phyloP scores from a whole-genome alignment of 2,797 vertebrate species.

The Pangasius krempfi region DNA sequence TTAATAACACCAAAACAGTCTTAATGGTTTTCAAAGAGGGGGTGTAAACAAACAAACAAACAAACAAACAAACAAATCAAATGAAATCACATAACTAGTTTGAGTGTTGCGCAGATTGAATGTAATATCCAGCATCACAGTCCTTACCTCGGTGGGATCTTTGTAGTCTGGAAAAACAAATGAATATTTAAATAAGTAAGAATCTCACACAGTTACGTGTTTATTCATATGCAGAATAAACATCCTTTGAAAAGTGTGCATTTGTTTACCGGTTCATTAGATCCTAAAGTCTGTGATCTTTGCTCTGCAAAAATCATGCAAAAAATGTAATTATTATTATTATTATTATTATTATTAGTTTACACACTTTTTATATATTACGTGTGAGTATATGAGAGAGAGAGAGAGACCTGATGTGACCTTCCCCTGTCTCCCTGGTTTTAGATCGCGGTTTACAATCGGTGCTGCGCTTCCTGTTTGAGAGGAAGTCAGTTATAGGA shows the following conservation, averaged over 20 bases:
- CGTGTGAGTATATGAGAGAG: neutral
- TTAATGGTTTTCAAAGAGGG: too few species aligned
- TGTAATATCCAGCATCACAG: neutral
- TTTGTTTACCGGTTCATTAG: constrained; percentile 59
- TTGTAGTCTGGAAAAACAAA: constrained; percentile 32
- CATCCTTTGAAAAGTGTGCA: neutral
- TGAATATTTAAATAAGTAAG: neutral
- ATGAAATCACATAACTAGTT: neutral
- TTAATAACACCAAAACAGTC: too few species aligned
- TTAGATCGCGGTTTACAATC: constrained; percentile 69
- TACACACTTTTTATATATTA: neutral
- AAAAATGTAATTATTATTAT: neutral
- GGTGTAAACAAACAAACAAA: too few species aligned
- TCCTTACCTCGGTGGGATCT: constrained; percentile 5
- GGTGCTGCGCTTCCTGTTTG: constrained; percentile 62
- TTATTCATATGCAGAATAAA: neutral
- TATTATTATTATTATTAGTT: neutral
- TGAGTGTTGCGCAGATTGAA: neutral
- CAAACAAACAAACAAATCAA: too few species aligned
- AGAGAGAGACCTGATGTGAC: constrained; percentile 56
- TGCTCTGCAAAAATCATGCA: constrained; percentile 20
- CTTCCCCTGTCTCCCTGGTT: constrained; percentile 67
- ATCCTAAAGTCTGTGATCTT: constrained; percentile 10
- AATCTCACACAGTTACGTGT: neutral
- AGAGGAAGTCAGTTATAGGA: constrained; percentile 5